Conservation (phyloP, 2,113 vertebrate genomes). For the Neomonachus schauinslandi region DNA sequence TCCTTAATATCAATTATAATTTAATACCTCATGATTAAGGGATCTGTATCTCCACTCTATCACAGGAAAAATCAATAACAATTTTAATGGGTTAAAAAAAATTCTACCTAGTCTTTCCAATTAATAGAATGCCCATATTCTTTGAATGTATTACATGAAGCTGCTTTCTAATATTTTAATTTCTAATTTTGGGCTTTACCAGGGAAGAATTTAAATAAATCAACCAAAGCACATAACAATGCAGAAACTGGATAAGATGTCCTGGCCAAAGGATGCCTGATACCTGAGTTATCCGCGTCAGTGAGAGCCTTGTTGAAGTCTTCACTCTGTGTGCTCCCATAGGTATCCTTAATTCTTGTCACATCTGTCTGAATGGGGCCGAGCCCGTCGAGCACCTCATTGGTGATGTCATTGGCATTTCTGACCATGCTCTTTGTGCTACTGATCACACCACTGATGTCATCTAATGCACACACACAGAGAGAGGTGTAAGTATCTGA, state of each 20-base stretch:
- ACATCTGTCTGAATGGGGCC: slow-evolving; percentile 89
- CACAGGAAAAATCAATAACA: background rate
- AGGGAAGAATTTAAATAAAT: background rate
- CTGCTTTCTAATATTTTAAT: background rate
- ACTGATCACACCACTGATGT: slow-evolving; percentile 86
- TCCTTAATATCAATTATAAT: slow-evolving; percentile 31
- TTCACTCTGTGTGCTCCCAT: slow-evolving; percentile 76
- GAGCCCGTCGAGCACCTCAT: slow-evolving; percentile 87
- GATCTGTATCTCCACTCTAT: background rate
- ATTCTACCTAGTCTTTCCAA: background rate
- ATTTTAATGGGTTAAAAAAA: background rate
- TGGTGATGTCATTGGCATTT: slow-evolving; percentile 85
- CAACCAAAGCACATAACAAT: background rate
- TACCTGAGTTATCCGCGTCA: slow-evolving; percentile 88
- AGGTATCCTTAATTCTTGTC: slow-evolving; percentile 85
- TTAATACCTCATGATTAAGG: background rate
- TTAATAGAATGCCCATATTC: background rate
- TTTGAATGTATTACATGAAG: background rate
- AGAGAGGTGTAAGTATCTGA: background rate
- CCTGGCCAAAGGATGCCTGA: too few relatives aligned
- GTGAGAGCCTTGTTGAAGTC: slow-evolving; percentile 84
- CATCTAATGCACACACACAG: slow-evolving; percentile 86
- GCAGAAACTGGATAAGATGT: background rate
- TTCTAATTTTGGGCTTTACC: background rate
- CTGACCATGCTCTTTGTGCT: slow-evolving; percentile 87